Evolutionary conservation across 2,797 vertebrate genomes (phyloP).

Genomic region (Amazona ochrocephala): DNA sequence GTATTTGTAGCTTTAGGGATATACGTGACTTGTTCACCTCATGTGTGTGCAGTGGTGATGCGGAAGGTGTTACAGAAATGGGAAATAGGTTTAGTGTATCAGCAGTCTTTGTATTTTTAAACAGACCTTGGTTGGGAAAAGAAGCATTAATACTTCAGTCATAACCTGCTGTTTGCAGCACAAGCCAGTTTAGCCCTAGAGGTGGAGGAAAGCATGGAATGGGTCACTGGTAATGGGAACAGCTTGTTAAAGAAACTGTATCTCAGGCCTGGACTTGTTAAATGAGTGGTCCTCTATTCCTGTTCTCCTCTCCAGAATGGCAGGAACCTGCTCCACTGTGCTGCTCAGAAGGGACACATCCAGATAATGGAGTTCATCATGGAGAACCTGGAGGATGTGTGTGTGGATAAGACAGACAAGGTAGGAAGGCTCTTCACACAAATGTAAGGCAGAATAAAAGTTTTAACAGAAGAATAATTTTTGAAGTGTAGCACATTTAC

Average conservation of each 20-base stretch:
- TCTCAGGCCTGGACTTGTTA: background rate
- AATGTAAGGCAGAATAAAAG: background rate
- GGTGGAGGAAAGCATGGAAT: background rate
- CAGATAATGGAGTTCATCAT: slow-evolving; percentile 84
- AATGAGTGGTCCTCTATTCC: background rate
- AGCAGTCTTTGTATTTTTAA: background rate
- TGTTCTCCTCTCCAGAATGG: slow-evolving; percentile 77
- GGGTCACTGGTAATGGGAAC: background rate
- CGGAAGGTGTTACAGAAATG: background rate
- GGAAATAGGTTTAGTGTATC: background rate
- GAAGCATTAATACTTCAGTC: background rate
- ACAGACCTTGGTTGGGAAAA: background rate
- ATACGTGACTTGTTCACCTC: background rate
- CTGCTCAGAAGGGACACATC: slow-evolving; percentile 86
- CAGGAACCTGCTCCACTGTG: slow-evolving; percentile 87
- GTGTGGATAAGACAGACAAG: slow-evolving; percentile 84
- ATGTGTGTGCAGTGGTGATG: background rate
- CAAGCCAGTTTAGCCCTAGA: background rate
- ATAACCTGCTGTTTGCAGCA: background rate
- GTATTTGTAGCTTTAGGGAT: background rate
- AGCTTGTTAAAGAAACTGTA: background rate
- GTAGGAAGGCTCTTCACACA: slow-evolving; percentile 66
- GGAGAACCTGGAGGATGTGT: slow-evolving; percentile 87
- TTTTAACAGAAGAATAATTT: background rate
- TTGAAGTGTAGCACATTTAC: background rate